A percentile compares a stretch with the other conserved stretches of the same genome.
These are phyloP conservation scores for Galaxea fascicularis DNA, from an alignment of 92 coral and sea anemone genomes.

Conservation along the genomic window DNA sequence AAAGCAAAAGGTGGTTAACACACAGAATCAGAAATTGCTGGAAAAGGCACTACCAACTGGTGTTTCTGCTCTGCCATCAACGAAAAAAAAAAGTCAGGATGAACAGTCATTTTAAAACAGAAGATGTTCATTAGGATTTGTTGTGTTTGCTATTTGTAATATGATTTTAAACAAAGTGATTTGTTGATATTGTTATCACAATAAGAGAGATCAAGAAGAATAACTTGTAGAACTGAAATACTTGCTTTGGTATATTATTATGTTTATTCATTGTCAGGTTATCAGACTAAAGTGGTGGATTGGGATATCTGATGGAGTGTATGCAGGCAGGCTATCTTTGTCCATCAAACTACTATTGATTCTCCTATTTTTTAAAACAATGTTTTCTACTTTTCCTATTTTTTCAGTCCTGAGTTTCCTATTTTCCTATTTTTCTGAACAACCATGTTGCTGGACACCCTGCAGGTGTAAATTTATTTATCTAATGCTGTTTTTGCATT, in stretches of 20 bases:
- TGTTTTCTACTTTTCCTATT: constrained; percentile 27
- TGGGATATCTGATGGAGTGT: no score
- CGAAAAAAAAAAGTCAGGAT: not conserved
- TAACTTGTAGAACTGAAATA: not conserved
- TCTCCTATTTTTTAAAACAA: constrained; percentile 58
- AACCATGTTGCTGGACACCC: constrained; percentile 46
- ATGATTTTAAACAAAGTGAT: not conserved
- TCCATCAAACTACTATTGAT: constrained; percentile 12
- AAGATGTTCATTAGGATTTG: not conserved
- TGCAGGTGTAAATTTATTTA: constrained; percentile 11
- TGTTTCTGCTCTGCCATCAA: no score
- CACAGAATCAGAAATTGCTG: constrained; percentile 35
- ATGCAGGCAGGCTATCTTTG: no score
- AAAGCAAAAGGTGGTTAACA: constrained; percentile 37
- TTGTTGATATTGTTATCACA: not conserved
- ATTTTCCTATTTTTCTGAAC: constrained; percentile 34
- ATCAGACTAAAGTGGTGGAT: no score
- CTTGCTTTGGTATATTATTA: not conserved
- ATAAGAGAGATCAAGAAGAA: not conserved
- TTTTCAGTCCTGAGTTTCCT: constrained; percentile 21
- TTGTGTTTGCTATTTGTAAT: not conserved
- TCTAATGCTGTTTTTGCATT: no score
- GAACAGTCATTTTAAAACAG: constrained; percentile 7
- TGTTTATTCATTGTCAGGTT: not conserved
- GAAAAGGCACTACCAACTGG: constrained; percentile 16